Conservation (phyloP, 2,113 vertebrate species). For the Polyodon spathula region DNA sequence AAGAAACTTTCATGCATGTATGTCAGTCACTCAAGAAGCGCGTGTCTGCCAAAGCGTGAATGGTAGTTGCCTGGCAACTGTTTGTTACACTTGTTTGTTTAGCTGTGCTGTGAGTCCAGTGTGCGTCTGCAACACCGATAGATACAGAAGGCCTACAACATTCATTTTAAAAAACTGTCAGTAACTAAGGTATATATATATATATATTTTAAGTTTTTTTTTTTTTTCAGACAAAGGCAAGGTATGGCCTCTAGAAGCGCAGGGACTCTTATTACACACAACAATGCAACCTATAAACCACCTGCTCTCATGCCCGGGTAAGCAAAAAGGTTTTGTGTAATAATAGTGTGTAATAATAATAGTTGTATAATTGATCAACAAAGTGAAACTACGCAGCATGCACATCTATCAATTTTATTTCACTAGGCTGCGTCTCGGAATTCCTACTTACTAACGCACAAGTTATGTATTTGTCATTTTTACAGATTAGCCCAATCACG, state of each 20-base stretch:
- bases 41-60: slow-evolving; percentile 1
- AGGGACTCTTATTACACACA: slow-evolving; percentile 34
- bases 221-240: not conserved
- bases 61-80: slow-evolving; percentile 38
- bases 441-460: too few relatives aligned
- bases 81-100: slow-evolving; percentile 12
- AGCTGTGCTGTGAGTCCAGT: not conserved
- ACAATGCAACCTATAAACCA: slow-evolving; percentile 35
- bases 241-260: slow-evolving; percentile 40
- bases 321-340: slow-evolving; percentile 8
- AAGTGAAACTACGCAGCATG: too few relatives aligned
- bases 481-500: too few relatives aligned
- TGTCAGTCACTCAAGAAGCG: too few relatives aligned
- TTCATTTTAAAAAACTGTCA: too few relatives aligned
- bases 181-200: not conserved
- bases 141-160: not conserved
- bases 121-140: too few relatives aligned
- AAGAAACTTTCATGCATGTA: not conserved
- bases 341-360: not conserved
- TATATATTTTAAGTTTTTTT: not conserved
- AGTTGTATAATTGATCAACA: too few relatives aligned
- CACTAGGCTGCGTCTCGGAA: too few relatives aligned
- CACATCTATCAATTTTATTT: too few relatives aligned
- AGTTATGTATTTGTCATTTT: too few relatives aligned
- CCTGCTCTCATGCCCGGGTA: slow-evolving; percentile 48